Evolutionary conservation across 2,113 vertebrate genomes (phyloP), one percentile per base, ranked within the genome.

Genomic region (Dendropsophus ebraccatus): DNA sequence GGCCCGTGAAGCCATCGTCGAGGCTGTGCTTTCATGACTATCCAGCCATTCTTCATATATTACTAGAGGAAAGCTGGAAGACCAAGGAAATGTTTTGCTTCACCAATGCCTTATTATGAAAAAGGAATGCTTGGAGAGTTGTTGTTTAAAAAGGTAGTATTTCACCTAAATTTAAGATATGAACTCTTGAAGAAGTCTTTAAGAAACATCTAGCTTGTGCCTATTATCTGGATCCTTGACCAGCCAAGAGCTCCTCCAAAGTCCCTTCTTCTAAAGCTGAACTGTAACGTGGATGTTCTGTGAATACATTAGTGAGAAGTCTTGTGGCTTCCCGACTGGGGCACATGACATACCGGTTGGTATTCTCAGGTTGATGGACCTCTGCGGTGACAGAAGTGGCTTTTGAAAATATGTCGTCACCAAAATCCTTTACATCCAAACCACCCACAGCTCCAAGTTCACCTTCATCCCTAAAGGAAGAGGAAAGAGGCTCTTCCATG

Each of bases 261-360:
- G 62, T 70, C 7, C 74, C 62, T 4, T 88, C 87, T 1, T 86
- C 87, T 5, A 91, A 56, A 86, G 91, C 84, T 32, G 87, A 83
- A 81, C 83, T 88, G 87, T 87, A 89, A 25, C 89, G 82, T 37
- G 19, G 65, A 25, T 60, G 65, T 7, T 94, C 92, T 88, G 90
- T 65, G 23, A 93, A 94, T 67, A 93, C 93, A 0, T 89, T 2
- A 1, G 54, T 83, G 9, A 93, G 90, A 37, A 90, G 81, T 0
- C 90, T 85, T 87, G 89, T 89, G 72, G 88, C 92, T 87, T 96
- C 96, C 7, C 93, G 93, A 1, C 96, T 58, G 41, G 97, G 97
- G 49, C 96, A 97, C 73, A 97, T 93, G 86, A 98, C 96, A 5
- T 98, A 98, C 54, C 95, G 96, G 45, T 92, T 91, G 2, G 92